Percentiles rank a stretch among this genome's conserved stretches.
Conservation (phyloP, 1,140 invertebrate species). For the Chymomyza costata region DNA sequence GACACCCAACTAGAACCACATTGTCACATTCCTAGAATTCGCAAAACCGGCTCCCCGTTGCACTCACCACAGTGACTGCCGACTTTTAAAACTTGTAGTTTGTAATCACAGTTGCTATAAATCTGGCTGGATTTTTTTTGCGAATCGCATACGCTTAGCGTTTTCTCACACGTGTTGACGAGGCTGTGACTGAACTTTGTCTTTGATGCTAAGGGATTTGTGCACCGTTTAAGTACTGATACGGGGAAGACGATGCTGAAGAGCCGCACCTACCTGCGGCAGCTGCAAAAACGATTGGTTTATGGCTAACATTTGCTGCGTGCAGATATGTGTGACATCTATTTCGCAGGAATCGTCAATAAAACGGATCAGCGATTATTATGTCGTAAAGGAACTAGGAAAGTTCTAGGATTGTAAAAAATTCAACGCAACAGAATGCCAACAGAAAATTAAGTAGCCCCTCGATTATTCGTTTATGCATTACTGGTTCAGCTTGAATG, state of each 20-base stretch:
- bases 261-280: not conserved
- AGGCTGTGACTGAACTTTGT: slow-evolving; percentile 19
- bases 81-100: slow-evolving; percentile 11
- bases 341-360: slow-evolving; percentile 12
- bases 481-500: too few species aligned
- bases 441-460: too few species aligned
- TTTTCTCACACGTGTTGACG: slow-evolving; percentile 31
- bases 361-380: too few species aligned
- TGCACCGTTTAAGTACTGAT: slow-evolving; percentile 33
- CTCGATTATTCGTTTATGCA: too few species aligned
- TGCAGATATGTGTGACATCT: too few species aligned
- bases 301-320: slow-evolving; percentile 40
- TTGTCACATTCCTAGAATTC: slow-evolving; percentile 16
- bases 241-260: not conserved
- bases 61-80: slow-evolving; percentile 36
- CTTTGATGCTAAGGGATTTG: slow-evolving; percentile 2
- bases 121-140: not conserved
- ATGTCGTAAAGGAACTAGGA: too few species aligned
- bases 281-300: slow-evolving; percentile 35
- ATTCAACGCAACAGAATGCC: too few species aligned
- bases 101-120: slow-evolving; percentile 41
- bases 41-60: slow-evolving; percentile 23
- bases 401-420: too few species aligned
- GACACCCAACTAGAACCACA: not conserved
- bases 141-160: slow-evolving; percentile 44